These are phyloP conservation scores for Glossophaga mutica DNA, from an alignment of 2,797 vertebrate species.

Conservation along the genomic window DNA sequence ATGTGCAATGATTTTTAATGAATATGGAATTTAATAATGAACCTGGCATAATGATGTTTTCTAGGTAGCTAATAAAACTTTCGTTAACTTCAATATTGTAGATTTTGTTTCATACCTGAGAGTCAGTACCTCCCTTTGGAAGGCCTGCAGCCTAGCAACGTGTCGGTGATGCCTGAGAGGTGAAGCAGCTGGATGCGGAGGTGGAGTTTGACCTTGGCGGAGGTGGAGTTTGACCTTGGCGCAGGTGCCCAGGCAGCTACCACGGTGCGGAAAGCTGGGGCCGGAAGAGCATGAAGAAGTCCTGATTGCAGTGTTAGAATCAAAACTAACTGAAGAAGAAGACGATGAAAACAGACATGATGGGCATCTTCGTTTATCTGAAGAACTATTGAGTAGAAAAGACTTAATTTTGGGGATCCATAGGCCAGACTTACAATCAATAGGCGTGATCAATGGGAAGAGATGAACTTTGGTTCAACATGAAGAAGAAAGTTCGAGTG, in stretches of 20 bases:
- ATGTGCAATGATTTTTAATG: background rate
- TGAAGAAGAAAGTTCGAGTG: background rate
- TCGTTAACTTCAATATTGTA: background rate
- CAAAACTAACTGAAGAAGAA: background rate
- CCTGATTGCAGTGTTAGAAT: background rate
- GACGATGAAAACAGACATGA: constrained; percentile 10
- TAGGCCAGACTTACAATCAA: background rate
- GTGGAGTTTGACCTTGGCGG: background rate
- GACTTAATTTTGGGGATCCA: background rate
- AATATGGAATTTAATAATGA: constrained; percentile 41
- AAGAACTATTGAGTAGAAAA: background rate
- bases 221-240: background rate
- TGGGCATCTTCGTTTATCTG: background rate
- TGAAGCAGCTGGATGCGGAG: background rate
- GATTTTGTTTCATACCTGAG: background rate
- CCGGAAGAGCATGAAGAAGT: background rate
- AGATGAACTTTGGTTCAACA: background rate
- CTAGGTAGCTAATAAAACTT: background rate
- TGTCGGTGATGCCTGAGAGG: background rate
- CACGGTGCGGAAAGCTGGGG: background rate
- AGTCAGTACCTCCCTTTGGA: background rate
- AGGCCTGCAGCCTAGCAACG: background rate
- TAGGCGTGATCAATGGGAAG: background rate
- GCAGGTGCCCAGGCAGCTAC: background rate
- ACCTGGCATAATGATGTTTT: background rate